Evolutionary conservation across 2,113 vertebrate genomes (phyloP).

Genomic region (Anthoscopus minutus): DNA sequence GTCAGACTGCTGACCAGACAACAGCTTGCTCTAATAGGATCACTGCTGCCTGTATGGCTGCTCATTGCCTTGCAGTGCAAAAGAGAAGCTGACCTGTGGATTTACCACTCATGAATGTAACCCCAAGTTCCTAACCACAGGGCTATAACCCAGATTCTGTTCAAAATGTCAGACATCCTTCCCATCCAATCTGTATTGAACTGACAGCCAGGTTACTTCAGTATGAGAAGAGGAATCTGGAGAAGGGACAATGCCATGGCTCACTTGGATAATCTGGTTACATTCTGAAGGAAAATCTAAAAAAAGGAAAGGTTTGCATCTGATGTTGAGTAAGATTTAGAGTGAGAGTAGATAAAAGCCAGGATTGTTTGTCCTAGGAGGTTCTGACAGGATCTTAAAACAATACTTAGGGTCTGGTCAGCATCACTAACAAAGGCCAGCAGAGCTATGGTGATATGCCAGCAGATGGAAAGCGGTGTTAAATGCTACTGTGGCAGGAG

Average conservation of each 20-base stretch:
- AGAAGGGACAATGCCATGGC: neutral
- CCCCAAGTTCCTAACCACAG: neutral
- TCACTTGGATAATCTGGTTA: neutral
- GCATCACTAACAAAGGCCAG: neutral
- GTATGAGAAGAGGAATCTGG: neutral
- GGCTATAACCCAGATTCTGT: neutral
- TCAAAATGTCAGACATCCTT: neutral
- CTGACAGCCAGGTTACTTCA: neutral
- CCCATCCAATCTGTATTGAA: neutral
- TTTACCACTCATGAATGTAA: neutral
- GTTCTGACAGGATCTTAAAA: slow-evolving; percentile 14
- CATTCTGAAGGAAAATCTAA: neutral
- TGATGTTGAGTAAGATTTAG: neutral
- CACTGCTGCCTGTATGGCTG: neutral
- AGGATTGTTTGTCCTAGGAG: neutral
- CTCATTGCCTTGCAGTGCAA: accelerated
- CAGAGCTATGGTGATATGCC: neutral
- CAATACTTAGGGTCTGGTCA: slow-evolving; percentile 4
- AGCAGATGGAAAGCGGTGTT: slow-evolving; percentile 14
- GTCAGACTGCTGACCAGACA: neutral
- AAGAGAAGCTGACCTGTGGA: neutral
- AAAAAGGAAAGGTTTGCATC: neutral
- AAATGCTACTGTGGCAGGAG: neutral
- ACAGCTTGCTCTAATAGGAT: neutral
- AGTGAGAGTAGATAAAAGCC: neutral